A percentile compares a stretch with the other conserved stretches of the same genome.
Evolutionary conservation across 2,888 invertebrate species (phyloP).

Genomic region (Xanthorhoe designata): DNA sequence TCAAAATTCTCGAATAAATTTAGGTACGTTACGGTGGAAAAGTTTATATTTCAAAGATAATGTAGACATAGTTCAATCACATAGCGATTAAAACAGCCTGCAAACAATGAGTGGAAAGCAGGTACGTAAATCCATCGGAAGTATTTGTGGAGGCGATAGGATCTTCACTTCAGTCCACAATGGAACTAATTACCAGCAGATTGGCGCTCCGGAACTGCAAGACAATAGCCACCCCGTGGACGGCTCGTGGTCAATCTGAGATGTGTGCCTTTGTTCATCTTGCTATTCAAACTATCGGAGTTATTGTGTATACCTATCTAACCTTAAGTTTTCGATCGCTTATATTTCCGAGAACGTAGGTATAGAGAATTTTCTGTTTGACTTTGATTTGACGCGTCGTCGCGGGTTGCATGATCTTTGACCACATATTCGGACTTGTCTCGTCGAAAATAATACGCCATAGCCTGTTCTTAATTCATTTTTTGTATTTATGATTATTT

Average conservation of each 20-base stretch:
- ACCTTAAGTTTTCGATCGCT: slow-evolving; percentile 1
- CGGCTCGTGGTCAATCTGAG: slow-evolving; percentile 49
- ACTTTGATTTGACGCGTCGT: background rate
- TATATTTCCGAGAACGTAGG: background rate
- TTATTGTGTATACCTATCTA: slow-evolving; percentile 12
- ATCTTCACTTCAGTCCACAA: slow-evolving; percentile 73
- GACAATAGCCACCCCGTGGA: slow-evolving; percentile 67
- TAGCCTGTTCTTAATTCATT: too few species aligned
- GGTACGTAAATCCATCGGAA: slow-evolving; percentile 81
- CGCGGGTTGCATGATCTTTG: background rate
- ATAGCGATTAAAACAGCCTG: slow-evolving; percentile 50
- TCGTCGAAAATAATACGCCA: too few species aligned
- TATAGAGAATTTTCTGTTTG: background rate
- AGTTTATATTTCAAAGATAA: background rate
- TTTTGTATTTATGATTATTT: too few species aligned
- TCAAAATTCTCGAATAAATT: too few species aligned
- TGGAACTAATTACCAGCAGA: slow-evolving; percentile 79
- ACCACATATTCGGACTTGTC: background rate
- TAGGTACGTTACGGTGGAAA: background rate
- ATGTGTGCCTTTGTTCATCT: slow-evolving; percentile 67
- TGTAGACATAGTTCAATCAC: slow-evolving; percentile 29
- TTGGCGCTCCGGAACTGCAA: slow-evolving; percentile 61
- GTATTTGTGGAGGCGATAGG: slow-evolving; percentile 73
- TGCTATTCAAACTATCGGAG: slow-evolving; percentile 48
- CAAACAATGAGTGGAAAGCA: slow-evolving; percentile 80